Conservation (phyloP, 2,113 vertebrate species). For the Megaleporinus macrocephalus region DNA sequence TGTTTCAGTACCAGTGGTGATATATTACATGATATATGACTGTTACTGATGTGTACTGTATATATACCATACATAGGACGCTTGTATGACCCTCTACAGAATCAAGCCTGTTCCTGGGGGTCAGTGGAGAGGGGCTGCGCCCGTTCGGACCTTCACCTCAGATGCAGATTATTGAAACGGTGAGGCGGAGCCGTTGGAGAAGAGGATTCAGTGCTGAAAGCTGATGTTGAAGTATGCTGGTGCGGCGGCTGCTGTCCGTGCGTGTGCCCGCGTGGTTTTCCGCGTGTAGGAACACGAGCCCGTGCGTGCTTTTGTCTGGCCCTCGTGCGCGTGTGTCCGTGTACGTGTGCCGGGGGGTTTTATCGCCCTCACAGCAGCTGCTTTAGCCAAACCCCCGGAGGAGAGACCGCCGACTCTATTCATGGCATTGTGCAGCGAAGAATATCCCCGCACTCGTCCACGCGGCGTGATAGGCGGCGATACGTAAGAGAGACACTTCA, state of each 20-base stretch:
- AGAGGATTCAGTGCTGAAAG: conserved; percentile 82
- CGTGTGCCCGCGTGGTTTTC: conserved; percentile 16
- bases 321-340: conserved; percentile 22
- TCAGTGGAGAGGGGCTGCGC: neutral
- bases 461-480: conserved; percentile 23
- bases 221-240: conserved; percentile 82
- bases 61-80: too few relatives aligned
- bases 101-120: too few relatives aligned
- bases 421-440: conserved; percentile 7
- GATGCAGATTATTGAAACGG: conserved; percentile 81
- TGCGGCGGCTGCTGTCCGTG: conserved; percentile 55
- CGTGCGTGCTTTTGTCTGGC: neutral
- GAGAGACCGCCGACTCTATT: conserved; percentile 1
- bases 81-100: too few relatives aligned
- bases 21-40: too few relatives aligned
- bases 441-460: neutral
- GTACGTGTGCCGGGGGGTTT: conserved; percentile 22
- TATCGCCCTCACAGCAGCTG: conserved; percentile 44
- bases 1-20: too few relatives aligned
- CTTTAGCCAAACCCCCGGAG: conserved; percentile 39
- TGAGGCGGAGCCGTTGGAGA: conserved; percentile 74
- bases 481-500: conserved; percentile 39
- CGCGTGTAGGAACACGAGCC: conserved; percentile 11
- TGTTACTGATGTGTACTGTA: too few relatives aligned
- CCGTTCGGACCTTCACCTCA: conserved; percentile 64